A percentile compares a stretch with the other conserved stretches of the same genome.
Evolutionary conservation across 2,113 vertebrate genomes (phyloP).

Genomic region (Bungarus multicinctus): DNA sequence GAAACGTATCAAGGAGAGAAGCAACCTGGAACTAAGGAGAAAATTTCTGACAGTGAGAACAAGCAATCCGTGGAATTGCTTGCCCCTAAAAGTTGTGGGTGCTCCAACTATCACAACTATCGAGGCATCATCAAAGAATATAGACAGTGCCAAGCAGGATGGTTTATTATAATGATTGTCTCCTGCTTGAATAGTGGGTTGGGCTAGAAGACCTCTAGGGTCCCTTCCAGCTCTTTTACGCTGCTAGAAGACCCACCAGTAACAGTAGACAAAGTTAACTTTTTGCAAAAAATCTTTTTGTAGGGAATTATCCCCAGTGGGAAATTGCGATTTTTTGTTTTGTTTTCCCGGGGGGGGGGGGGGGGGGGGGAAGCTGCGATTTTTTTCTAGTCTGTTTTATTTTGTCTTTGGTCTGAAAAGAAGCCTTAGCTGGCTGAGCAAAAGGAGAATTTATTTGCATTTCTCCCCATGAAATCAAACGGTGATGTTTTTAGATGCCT

Average conservation of each 20-base stretch:
- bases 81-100: too few species aligned
- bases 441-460: background rate
- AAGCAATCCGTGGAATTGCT: too few species aligned
- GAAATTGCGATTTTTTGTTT: background rate
- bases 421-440: background rate
- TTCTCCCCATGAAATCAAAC: background rate
- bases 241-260: background rate
- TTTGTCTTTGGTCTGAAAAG: background rate
- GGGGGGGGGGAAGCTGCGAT: background rate
- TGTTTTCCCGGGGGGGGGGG: too few species aligned
- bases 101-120: background rate
- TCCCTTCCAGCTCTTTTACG: background rate
- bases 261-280: background rate
- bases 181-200: background rate
- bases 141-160: background rate
- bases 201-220: background rate
- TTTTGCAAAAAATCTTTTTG: background rate
- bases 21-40: too few species aligned
- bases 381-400: background rate
- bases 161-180: background rate
- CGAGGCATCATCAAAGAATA: background rate
- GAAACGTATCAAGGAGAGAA: too few species aligned
- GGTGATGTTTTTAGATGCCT: background rate
- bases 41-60: too few species aligned
- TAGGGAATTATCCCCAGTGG: background rate